These are phyloP conservation scores for Ibidorhyncha struthersii DNA, from an alignment of 2,113 vertebrate species.

Conservation along the genomic window DNA sequence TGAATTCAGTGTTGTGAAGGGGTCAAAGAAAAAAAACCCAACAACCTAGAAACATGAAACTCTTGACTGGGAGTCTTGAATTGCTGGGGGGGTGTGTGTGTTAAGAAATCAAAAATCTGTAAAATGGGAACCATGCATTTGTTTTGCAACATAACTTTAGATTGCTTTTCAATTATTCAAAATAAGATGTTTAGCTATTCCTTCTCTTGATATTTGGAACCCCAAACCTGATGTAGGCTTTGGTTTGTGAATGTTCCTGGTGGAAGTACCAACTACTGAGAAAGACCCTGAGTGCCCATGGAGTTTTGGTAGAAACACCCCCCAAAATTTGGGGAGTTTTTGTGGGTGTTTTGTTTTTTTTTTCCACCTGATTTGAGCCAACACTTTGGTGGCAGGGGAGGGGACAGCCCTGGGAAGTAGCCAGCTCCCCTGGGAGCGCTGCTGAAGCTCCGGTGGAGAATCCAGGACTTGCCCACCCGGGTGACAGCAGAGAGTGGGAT, in stretches of 20 bases:
- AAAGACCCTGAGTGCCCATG: accelerated
- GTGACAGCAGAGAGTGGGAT: accelerated
- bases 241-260: background rate
- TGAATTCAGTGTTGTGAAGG: background rate
- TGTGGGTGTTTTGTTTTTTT: background rate
- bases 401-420: background rate
- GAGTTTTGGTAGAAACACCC: background rate
- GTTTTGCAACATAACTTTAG: background rate
- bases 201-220: background rate
- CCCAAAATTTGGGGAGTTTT: accelerated
- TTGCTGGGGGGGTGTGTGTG: background rate
- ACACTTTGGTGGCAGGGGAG: background rate
- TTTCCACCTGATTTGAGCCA: background rate
- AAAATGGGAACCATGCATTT: background rate
- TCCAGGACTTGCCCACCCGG: background rate
- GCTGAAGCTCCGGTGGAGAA: background rate
- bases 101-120: background rate
- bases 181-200: background rate
- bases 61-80: background rate
- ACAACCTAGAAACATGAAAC: background rate
- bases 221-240: background rate
- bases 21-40: background rate
- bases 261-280: background rate
- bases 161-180: background rate
- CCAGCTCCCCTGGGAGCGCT: background rate